Base-by-base conservation (phyloP, 2,888 invertebrate genomes). In the Campopleginae sp. region DNA sequence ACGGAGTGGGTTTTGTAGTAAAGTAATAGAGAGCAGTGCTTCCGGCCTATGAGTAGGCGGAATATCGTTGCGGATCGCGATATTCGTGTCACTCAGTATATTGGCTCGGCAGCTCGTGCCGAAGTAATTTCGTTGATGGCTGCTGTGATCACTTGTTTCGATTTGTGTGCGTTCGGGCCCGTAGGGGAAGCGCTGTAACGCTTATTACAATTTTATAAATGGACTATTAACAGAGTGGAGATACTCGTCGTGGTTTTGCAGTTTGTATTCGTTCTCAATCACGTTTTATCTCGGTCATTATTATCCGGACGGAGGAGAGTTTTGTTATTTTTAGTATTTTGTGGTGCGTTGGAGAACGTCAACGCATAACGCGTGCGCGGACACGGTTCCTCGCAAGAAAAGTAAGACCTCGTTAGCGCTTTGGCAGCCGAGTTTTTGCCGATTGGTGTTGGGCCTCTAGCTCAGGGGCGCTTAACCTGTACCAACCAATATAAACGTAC, bases 321-420 rank as follows among this genome's bases (percentile, higher is more conserved):
- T n/a, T n/a, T n/a, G 58, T 58, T n/a, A n/a, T n/a, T n/a, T n/a
- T n/a, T 38, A 5, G 33, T 38, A 0, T 46, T 71, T 63, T 63
- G 19, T 7, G 14, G 68, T 68, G 42, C 68, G 70, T 84, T 48
- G 19, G 74, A 68, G 68, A 68, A 77, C 61, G 74, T 63, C 48
- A 58, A 70, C 38, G 38, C 33, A 66, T 75, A 48, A 75, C 68
- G 42, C 42, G 61, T 23, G 27, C 38, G 27, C 48, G 51, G 71
- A 19, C 38, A 19, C 48, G 51, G 71, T 54, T 23, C 77, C 46
- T 38, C 65, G n/a, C n/a, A 51, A 86, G 83, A 88, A 80, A 87
- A 76, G 85, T 80, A 76, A 87, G 84, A 76, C 85, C 89, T 89
- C 87, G 89, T 90, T 89, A 90, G 88, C 86, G 84, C 65, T 78